Base-by-base conservation (phyloP, 1,140 invertebrate genomes). In the Drosophila micromelanica region DNA sequence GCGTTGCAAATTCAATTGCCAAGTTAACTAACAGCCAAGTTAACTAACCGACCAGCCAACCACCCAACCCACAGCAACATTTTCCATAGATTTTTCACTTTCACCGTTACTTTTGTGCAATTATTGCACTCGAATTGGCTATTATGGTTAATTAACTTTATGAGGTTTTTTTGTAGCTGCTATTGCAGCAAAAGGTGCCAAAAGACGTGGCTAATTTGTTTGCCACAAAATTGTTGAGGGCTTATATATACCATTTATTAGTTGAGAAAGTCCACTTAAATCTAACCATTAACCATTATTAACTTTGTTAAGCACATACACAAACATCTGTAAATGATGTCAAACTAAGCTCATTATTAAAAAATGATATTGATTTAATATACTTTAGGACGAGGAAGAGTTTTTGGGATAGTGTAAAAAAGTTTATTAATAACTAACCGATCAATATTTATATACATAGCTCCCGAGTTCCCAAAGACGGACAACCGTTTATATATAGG, bases 31-130 rank as follows among this genome's bases (percentile, higher is more conserved):
- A 43, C 30, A 5, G 48, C 56, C 40, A 60, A 62, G 48, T 54
- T 55, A 63, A 54, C 67, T 38, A 55, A 48, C 54, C 42, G 63
- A 63, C 63, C 37, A 57, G n/a, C 51, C 46, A 65, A 46, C 13
- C 27, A 12, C 46, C 48, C 27, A 46, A 54, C 54, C 48, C 30
- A 37, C 38, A 35, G 8, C 32, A 46, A 62, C 49, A 64, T 81
- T 80, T 61, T 77, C 27, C 71, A 74, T 68, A 61, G 73, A 77
- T 71, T 85, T 84, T 85, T 86, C 81, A 86, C 81, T 85, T 85
- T 85, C 81, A 86, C 80, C 56, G 30, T 72, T 9, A 1, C 32
- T 35, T 35, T 35, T 71, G 68, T 76, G 72, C 64, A 77, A 80
- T 86, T 86, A 76, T 71, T 76, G 57, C 54, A 67, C 61, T 62